Base-by-base conservation (phyloP, 2,797 vertebrate genomes). In the Macroramphosus scolopax region DNA sequence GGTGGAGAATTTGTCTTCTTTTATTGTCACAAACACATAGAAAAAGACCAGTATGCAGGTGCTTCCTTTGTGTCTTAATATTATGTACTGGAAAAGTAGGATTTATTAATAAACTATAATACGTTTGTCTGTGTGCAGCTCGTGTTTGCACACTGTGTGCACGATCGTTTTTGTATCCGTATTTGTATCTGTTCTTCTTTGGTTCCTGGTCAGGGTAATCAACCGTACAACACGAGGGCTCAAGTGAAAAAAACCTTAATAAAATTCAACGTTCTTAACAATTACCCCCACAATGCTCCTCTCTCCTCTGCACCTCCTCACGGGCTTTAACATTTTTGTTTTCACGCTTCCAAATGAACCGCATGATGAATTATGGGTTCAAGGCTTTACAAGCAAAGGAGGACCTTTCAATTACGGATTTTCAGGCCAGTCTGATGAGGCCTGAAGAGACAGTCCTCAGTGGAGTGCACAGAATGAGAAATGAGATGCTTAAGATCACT, bases 1-100 rank as follows among this genome's bases (percentile, higher is more conserved):
- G 41, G 57, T 70, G 70, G 62, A 78, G 76, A 83, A 78, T 82
- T 77, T 74, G 69, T 81, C 81, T 75, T 73, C 60, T 64, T 72
- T 73, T 80, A 80, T 72, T 75, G 84, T 77, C 73, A 63, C 41
- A 44, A 57, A 69, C n/a, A n/a, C n/a, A n/a, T 55, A 54, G 32
- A 50, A 83, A 77, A 75, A 75, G 78, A 78, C 76, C 66, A n/a
- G 65, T 72, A 67, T 86, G 83, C 86, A 87, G 87, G 86, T 87
- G 83, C 77, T 78, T 78, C 58, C 54, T 68, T 76, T 32, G 30
- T n/a, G n/a, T n/a, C n/a, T n/a, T n/a, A n/a, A n/a, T n/a, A n/a
- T n/a, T n/a, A n/a, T n/a, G n/a, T n/a, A n/a, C n/a, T n/a, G n/a
- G n/a, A n/a, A n/a, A n/a, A n/a, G n/a, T n/a, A n/a, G n/a, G n/a